phyloP scores from a whole-genome alignment of 2,888 invertebrate species.

The Thymelicus sylvestris region DNA sequence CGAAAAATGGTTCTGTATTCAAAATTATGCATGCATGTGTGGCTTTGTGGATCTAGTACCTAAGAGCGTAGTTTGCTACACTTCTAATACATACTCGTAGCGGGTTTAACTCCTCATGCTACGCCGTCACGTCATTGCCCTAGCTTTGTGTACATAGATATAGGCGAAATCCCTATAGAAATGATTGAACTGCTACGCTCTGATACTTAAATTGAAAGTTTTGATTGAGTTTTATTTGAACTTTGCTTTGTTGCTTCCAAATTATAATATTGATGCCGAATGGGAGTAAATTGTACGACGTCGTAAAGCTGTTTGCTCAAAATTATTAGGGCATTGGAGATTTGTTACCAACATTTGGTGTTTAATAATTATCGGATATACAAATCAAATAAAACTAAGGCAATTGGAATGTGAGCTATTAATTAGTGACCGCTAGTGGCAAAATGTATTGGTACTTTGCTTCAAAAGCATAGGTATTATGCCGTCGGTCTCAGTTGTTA shows the following conservation, averaged over 20 bases:
- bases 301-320: neutral
- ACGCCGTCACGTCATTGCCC: slow-evolving; percentile 8
- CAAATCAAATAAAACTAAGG: no score
- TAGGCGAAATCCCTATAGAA: slow-evolving; percentile 16
- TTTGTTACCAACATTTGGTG: no score
- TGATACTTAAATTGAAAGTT: slow-evolving; percentile 38
- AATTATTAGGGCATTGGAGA: no score
- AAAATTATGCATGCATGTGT: slow-evolving; percentile 12
- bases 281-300: neutral
- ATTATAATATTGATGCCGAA: slow-evolving; percentile 1
- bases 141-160: slow-evolving; percentile 16
- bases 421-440: no score
- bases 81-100: slow-evolving; percentile 3
- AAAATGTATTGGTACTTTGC: no score
- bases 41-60: neutral
- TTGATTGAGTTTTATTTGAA: slow-evolving; percentile 36
- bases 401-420: no score
- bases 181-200: slow-evolving; percentile 24
- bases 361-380: no score
- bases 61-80: slow-evolving; percentile 9
- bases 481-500: no score
- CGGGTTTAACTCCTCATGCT: slow-evolving; percentile 22
- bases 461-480: no score
- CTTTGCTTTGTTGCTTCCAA: slow-evolving; percentile 24
- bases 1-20: slow-evolving; percentile 14